phyloP scores from a whole-genome alignment of 2,888 invertebrate species.

The Acrobasis suavella region DNA sequence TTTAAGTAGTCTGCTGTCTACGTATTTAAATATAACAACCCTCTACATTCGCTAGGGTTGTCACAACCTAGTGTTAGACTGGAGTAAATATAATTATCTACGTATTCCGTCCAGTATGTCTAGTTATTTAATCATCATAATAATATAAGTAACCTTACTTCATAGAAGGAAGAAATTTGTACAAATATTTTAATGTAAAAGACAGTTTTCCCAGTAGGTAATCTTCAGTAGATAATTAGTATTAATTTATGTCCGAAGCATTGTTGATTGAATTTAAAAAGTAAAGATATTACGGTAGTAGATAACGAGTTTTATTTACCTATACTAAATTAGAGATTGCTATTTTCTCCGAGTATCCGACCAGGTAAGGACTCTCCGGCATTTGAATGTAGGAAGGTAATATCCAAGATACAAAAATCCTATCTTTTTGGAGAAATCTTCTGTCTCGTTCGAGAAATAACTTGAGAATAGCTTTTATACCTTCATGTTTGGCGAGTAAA shows the following conservation, averaged over 20 bases:
- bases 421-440: no score
- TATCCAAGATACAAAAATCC: no score
- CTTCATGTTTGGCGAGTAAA: no score
- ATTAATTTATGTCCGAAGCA: conserved; percentile 57
- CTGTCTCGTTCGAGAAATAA: no score
- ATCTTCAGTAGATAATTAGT: conserved; percentile 36
- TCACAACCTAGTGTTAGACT: not conserved
- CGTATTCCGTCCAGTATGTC: not conserved
- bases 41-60: no score
- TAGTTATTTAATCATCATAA: not conserved
- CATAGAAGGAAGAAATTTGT: conserved; percentile 28
- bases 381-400: no score
- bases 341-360: no score
- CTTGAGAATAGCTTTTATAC: no score
- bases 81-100: not conserved
- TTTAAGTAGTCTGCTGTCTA: no score
- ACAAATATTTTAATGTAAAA: conserved; percentile 24
- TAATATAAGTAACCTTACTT: conserved; percentile 16
- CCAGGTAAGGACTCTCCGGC: no score
- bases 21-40: no score
- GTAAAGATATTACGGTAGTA: conserved; percentile 46
- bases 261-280: conserved; percentile 62
- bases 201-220: conserved; percentile 25
- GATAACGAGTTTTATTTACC: conserved; percentile 27
- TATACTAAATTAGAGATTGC: no score